Evolutionary conservation across 2,888 invertebrate genomes (phyloP).

Genomic region (Timandra comae): DNA sequence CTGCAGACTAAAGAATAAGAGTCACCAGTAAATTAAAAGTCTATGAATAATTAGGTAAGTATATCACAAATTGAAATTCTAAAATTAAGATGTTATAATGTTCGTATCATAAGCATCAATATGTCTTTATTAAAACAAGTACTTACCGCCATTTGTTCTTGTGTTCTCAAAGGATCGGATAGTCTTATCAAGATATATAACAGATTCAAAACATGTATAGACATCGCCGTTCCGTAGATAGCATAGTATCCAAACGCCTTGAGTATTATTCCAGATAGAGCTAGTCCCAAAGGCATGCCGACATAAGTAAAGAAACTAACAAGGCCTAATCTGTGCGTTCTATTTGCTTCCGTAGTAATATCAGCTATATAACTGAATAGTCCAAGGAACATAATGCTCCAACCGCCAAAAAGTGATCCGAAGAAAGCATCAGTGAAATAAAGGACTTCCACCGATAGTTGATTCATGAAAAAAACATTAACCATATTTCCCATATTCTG

Average conservation of each 20-base stretch:
- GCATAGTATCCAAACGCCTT: constrained; percentile 28
- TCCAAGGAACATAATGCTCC: constrained; percentile 23
- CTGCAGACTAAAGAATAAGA: no score
- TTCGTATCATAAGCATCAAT: no score
- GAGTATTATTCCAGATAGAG: constrained; percentile 28
- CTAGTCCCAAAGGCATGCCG: constrained; percentile 29
- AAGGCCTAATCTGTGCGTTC: constrained; percentile 31
- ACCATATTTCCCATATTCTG: constrained; percentile 81
- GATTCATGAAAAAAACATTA: constrained; percentile 82
- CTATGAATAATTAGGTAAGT: no score
- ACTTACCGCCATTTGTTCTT: constrained; percentile 27
- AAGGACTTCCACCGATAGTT: constrained; percentile 81
- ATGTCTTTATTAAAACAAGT: no score
- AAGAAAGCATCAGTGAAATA: constrained; percentile 27
- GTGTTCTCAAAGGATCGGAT: constrained; percentile 23
- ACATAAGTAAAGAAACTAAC: constrained; percentile 30
- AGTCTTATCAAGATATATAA: constrained; percentile 22
- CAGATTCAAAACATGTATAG: constrained; percentile 23
- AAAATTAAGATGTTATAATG: no score
- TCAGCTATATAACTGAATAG: constrained; percentile 28
- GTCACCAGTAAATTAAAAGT: no score
- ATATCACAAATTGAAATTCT: no score
- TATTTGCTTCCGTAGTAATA: constrained; percentile 25
- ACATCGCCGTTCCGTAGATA: constrained; percentile 22
- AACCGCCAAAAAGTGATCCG: constrained; percentile 26